Percentiles rank a stretch among this genome's conserved stretches.
phyloP scores from a whole-genome alignment of 2,797 vertebrate species.

The Falco berigora region DNA sequence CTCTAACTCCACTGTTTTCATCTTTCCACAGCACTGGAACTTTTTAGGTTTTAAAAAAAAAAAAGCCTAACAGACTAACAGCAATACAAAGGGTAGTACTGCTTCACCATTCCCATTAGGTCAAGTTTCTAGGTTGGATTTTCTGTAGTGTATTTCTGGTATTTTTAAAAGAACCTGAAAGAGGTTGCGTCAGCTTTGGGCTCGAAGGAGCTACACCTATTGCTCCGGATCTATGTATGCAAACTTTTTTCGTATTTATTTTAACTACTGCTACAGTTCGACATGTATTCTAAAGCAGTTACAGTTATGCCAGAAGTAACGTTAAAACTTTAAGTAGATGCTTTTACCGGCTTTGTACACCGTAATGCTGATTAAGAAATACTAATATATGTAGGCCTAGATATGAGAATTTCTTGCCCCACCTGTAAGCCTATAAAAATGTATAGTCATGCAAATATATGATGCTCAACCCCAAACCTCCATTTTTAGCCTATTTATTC shows the following conservation, averaged over 20 bases:
- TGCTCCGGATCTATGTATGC: background rate
- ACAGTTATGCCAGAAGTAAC: background rate
- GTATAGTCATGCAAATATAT: background rate
- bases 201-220: background rate
- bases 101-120: background rate
- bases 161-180: background rate
- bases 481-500: background rate
- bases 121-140: background rate
- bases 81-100: background rate
- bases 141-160: background rate
- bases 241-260: background rate
- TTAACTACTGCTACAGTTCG: background rate
- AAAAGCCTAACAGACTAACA: background rate
- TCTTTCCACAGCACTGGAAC: background rate
- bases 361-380: background rate
- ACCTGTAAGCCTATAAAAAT: background rate
- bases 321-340: background rate
- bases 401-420: background rate
- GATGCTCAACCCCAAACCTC: background rate
- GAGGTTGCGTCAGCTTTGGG: background rate
- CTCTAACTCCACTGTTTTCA: background rate
- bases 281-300: background rate
- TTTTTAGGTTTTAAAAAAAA: background rate
- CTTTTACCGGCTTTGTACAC: background rate
- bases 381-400: background rate